Evolutionary conservation across 2,113 vertebrate species (phyloP).

Genomic region (Clupea harengus): DNA sequence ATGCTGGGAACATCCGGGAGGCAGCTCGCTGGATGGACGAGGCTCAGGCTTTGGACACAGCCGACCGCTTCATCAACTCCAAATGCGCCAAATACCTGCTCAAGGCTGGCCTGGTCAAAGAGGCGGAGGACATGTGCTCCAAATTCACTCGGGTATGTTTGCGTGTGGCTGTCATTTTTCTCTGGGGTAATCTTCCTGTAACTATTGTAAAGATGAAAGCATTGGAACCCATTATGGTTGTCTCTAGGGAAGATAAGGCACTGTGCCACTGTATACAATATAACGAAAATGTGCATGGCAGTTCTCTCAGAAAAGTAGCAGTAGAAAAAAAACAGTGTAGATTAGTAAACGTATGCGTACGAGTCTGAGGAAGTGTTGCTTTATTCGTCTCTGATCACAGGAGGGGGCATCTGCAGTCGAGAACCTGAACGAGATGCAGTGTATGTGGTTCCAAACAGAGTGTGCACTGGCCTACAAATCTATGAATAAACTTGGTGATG

Average conservation of each 20-base stretch:
- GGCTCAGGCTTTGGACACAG: constrained; percentile 94
- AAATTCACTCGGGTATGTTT: constrained; percentile 81
- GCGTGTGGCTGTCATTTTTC: too few species aligned
- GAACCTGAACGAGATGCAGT: constrained; percentile 89
- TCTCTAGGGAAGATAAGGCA: too few species aligned
- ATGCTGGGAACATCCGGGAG: constrained; percentile 96
- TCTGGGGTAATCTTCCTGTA: too few species aligned
- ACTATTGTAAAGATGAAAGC: too few species aligned
- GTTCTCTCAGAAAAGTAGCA: neutral
- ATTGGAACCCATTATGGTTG: neutral
- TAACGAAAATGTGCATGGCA: neutral
- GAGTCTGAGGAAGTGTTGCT: neutral
- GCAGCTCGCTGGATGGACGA: constrained; percentile 98
- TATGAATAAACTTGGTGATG: constrained; percentile 95
- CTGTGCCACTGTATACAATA: neutral
- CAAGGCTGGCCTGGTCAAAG: constrained; percentile 94
- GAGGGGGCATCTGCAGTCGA: constrained; percentile 79
- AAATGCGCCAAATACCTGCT: constrained; percentile 99
- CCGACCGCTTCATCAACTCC: constrained; percentile 98
- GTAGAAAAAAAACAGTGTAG: neutral
- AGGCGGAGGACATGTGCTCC: constrained; percentile 98
- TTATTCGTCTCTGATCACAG: constrained; percentile 7
- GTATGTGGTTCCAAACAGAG: constrained; percentile 99
- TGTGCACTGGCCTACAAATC: constrained; percentile 91
- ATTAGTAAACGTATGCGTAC: neutral